These are phyloP conservation scores for Odontocerum albicorne DNA, from an alignment of 2,888 invertebrate genomes.

Conservation along the genomic window DNA sequence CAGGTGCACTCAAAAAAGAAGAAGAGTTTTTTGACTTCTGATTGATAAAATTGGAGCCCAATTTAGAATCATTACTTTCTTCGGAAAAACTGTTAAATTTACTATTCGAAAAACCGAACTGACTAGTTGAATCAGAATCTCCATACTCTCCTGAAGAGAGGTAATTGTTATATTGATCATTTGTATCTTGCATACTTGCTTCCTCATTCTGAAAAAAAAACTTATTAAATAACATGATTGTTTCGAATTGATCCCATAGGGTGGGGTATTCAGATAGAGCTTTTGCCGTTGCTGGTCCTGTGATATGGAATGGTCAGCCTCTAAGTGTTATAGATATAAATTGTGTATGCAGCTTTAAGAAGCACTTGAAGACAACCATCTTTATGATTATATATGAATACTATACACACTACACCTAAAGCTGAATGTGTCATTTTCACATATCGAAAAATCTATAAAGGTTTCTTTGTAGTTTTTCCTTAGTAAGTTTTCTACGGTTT, in stretches of 20 bases:
- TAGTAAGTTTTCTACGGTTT: too few relatives aligned
- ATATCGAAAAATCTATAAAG: background rate
- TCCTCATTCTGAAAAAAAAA: conserved; percentile 15
- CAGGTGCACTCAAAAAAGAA: background rate
- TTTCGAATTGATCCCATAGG: too few relatives aligned
- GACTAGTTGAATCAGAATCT: conserved; percentile 17
- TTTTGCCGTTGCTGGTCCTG: too few relatives aligned
- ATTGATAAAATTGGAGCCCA: background rate
- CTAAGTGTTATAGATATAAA: too few relatives aligned
- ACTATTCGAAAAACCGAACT: conserved; percentile 1
- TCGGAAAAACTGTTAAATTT: conserved; percentile 9
- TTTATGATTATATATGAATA: too few relatives aligned
- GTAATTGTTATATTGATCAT: conserved; percentile 11
- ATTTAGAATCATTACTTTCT: conserved; percentile 20
- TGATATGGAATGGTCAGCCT: too few relatives aligned
- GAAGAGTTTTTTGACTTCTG: conserved; percentile 2
- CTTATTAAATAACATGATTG: background rate
- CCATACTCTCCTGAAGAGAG: conserved; percentile 21
- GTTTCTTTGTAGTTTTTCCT: too few relatives aligned
- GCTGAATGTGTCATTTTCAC: too few relatives aligned
- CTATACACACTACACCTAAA: too few relatives aligned
- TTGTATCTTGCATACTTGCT: background rate
- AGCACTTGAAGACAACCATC: too few relatives aligned
- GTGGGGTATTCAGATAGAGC: too few relatives aligned
- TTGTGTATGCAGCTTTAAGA: too few relatives aligned